Percentiles rank a stretch among this genome's conserved stretches.
These are phyloP conservation scores for Ephydatia muelleri DNA, from an alignment of 37 sponge, comb jelly and placozoan genomes.

Conservation along the genomic window DNA sequence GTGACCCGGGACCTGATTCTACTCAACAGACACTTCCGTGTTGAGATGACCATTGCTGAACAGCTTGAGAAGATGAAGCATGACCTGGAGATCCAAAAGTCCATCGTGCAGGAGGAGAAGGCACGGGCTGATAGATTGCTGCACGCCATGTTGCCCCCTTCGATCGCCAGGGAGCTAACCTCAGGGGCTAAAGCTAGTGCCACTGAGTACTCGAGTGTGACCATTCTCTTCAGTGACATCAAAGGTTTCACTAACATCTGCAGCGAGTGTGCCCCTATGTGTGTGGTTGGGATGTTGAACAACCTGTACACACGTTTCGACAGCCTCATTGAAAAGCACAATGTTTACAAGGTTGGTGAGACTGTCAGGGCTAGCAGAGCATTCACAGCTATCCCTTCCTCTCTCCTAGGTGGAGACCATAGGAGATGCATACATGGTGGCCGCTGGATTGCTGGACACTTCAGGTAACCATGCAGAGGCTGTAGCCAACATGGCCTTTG, in stretches of 20 bases:
- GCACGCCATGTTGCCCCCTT: conserved; percentile 78
- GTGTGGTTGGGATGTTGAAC: conserved; percentile 82
- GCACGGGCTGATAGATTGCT: conserved; percentile 61
- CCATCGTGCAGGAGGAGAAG: conserved; percentile 55
- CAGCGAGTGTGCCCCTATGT: conserved; percentile 46
- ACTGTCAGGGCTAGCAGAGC: not conserved
- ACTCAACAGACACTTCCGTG: conserved; percentile 44
- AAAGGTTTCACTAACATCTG: conserved; percentile 85
- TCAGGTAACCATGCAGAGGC: conserved; percentile 53
- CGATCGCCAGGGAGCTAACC: conserved; percentile 53
- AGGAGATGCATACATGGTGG: conserved; percentile 92
- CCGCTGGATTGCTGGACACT: conserved; percentile 70
- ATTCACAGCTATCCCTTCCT: not conserved
- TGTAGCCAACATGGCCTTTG: conserved; percentile 64
- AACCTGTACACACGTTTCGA: conserved; percentile 77
- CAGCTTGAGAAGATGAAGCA: conserved; percentile 62
- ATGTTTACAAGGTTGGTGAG: conserved; percentile 76
- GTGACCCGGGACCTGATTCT: conserved; percentile 72
- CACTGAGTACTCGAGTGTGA: conserved; percentile 38
- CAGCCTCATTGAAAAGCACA: conserved; percentile 45
- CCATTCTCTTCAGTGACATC: conserved; percentile 91
- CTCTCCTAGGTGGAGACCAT: conserved; percentile 80
- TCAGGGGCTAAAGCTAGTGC: conserved; percentile 25
- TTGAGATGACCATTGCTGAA: conserved; percentile 36
- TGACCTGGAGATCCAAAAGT: conserved; percentile 57